Percentiles rank a stretch among this genome's conserved stretches.
Conservation (phyloP, 2,113 vertebrate genomes). For the Apeltes quadracus region DNA sequence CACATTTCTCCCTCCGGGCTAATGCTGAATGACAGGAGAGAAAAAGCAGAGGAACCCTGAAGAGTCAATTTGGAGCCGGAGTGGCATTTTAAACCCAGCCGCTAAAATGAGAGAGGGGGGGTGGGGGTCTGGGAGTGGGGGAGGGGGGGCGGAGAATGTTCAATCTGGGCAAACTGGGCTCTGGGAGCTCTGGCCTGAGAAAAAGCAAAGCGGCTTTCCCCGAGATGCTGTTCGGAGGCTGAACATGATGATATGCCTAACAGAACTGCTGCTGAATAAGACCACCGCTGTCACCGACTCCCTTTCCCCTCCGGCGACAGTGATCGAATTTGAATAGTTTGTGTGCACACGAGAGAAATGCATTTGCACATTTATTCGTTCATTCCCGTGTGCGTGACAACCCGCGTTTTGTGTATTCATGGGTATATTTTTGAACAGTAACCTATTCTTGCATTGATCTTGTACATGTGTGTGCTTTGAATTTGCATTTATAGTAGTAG, state of each 20-base stretch:
- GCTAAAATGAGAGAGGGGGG: slow-evolving; percentile 48
- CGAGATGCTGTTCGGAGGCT: slow-evolving; percentile 39
- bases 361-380: slow-evolving; percentile 35
- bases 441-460: not conserved
- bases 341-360: slow-evolving; percentile 25
- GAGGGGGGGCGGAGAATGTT: slow-evolving; percentile 3
- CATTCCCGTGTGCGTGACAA: not conserved
- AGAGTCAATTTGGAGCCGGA: slow-evolving; percentile 72
- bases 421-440: not conserved
- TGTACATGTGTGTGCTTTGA: not conserved
- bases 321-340: slow-evolving; percentile 33
- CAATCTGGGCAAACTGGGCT: slow-evolving; percentile 48
- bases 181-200: slow-evolving; percentile 34
- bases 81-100: slow-evolving; percentile 67
- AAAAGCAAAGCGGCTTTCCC: slow-evolving; percentile 43
- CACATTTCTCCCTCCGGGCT: slow-evolving; percentile 40
- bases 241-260: slow-evolving; percentile 44
- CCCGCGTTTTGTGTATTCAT: slow-evolving; percentile 18
- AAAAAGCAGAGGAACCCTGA: slow-evolving; percentile 62
- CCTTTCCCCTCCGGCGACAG: slow-evolving; percentile 8
- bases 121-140: not conserved
- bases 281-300: slow-evolving; percentile 1
- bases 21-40: slow-evolving; percentile 72
- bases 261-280: slow-evolving; percentile 30
- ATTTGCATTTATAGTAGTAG: slow-evolving; percentile 9